These are phyloP conservation scores for Scrobipalpa atriplicella DNA, from an alignment of 2,888 invertebrate species.

Conservation along the genomic window DNA sequence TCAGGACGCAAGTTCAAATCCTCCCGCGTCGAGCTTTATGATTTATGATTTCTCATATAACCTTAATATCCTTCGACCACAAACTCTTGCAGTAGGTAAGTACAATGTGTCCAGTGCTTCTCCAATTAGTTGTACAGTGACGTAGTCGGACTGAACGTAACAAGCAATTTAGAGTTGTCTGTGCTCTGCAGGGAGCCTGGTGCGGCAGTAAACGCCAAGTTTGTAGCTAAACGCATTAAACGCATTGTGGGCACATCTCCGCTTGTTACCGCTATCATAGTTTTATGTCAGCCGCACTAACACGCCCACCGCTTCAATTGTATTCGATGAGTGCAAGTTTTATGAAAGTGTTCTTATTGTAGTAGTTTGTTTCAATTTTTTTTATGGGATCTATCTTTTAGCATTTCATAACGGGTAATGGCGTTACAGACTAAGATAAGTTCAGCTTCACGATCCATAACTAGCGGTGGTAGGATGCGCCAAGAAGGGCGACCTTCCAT, in stretches of 20 bases:
- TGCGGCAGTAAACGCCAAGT: constrained; percentile 50
- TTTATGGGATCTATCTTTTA: no score
- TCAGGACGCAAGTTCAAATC: no score
- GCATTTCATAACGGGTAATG: no score
- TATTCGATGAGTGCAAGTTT: constrained; percentile 28
- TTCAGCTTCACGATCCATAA: no score
- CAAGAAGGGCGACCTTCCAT: no score
- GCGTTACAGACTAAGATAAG: no score
- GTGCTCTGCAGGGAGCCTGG: constrained; percentile 45
- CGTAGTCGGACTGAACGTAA: neutral
- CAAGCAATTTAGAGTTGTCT: constrained; percentile 24
- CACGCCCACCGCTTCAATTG: constrained; percentile 40
- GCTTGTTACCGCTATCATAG: constrained; percentile 43
- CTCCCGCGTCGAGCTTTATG: no score
- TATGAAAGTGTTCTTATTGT: constrained; percentile 3
- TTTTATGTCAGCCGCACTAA: constrained; percentile 42
- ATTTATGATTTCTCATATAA: no score
- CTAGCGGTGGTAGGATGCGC: no score
- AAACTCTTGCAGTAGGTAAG: no score
- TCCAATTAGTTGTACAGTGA: constrained; percentile 7
- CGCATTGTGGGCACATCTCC: constrained; percentile 41
- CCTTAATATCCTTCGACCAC: no score
- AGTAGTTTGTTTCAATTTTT: no score
- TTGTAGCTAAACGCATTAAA: constrained; percentile 44
- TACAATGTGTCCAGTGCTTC: neutral